Evolutionary conservation across 2,113 vertebrate genomes (phyloP).

Genomic region (Cnemophilus loriae): DNA sequence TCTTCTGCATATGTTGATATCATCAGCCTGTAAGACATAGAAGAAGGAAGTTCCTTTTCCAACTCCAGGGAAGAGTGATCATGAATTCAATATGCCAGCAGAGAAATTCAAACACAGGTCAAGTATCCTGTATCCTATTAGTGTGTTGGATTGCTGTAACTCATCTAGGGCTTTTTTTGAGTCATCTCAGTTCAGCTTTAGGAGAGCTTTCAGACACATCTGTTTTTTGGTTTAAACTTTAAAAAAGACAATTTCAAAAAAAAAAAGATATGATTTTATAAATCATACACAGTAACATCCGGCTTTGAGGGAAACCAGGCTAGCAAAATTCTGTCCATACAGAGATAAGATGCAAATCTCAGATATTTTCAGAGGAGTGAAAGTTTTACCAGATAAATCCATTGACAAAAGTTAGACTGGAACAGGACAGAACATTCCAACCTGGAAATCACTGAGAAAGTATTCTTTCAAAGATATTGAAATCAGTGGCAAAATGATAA

Average conservation of each 20-base stretch:
- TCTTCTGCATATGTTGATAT: neutral
- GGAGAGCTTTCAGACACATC: neutral
- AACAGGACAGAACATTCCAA: neutral
- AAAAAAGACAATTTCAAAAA: neutral
- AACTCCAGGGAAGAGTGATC: neutral
- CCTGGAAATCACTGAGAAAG: neutral
- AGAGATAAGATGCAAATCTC: neutral
- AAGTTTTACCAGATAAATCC: neutral
- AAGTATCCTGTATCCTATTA: neutral
- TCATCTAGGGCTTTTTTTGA: neutral
- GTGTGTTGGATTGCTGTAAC: neutral
- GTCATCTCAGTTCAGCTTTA: neutral
- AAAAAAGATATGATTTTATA: neutral
- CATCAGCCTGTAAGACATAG: neutral
- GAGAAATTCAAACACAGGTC: slow-evolving; percentile 1
- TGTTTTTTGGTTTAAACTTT: neutral
- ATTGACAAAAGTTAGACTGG: neutral
- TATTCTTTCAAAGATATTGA: neutral
- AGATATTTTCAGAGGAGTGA: neutral
- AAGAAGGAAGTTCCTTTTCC: neutral
- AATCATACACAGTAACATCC: neutral
- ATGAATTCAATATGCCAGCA: neutral
- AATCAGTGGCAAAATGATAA: neutral
- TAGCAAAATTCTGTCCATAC: neutral
- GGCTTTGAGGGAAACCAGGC: neutral